A percentile compares a stretch with the other conserved stretches of the same genome.
Evolutionary conservation across 1,140 invertebrate genomes (phyloP).

Genomic region (Leptopilina clavipes): DNA sequence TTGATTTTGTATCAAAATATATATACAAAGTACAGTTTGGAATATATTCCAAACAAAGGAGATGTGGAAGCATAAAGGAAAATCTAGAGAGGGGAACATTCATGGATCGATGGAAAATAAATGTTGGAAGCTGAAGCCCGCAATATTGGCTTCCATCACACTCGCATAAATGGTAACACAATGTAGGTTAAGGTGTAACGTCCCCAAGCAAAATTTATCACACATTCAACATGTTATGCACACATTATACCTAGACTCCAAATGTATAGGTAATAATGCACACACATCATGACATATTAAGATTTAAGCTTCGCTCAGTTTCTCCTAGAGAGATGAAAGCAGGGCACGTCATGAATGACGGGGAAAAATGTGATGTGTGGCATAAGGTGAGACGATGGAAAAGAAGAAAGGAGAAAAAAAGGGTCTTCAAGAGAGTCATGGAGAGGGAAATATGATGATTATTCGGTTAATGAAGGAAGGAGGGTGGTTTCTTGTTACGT

Average conservation of each 20-base stretch:
- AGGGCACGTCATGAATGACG: background rate
- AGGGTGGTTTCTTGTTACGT: conserved; percentile 31
- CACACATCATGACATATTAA: conserved; percentile 13
- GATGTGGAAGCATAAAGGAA: background rate
- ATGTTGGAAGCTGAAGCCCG: background rate
- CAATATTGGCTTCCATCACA: conserved; percentile 7
- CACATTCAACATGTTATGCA: background rate
- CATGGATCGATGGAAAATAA: conserved; percentile 6
- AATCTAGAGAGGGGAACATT: background rate
- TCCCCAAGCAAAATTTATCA: conserved; percentile 3
- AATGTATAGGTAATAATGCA: conserved; percentile 10
- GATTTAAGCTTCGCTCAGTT: background rate
- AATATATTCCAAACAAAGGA: background rate
- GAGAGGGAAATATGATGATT: background rate
- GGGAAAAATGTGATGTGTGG: background rate
- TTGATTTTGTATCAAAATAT: background rate
- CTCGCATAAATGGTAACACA: background rate
- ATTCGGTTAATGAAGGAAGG: conserved; percentile 20
- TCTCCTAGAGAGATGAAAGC: background rate
- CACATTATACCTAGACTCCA: too few species aligned
- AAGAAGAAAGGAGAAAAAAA: background rate
- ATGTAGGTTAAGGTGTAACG: conserved; percentile 11
- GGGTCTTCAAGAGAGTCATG: background rate
- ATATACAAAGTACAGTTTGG: background rate
- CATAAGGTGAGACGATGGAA: background rate